Base-by-base conservation (phyloP, 2,797 vertebrate species). In the Molossus molossus region DNA sequence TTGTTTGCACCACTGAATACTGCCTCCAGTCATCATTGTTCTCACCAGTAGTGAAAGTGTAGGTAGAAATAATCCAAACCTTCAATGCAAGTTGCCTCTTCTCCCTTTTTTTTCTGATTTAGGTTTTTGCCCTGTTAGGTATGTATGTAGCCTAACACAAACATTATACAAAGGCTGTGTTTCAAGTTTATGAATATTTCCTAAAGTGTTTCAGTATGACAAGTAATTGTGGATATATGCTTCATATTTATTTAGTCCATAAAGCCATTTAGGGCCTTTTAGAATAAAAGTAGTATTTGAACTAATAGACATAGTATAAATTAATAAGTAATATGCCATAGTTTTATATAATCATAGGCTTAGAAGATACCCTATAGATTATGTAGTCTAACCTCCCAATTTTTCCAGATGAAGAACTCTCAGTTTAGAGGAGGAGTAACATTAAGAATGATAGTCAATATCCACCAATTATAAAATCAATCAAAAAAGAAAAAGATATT, bases 401-500 rank as follows among this genome's bases (percentile, higher is more conserved):
- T 87, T 90, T 93, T 75, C 25, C 85, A 96, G n/a, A 86, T 37
- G 33, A 91, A 83, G 4, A 65, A 53, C 12, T 83, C 20, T 84
- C 10, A 58, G 10, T 18, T 97, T 96, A 86, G 25, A 64, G 11
- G 25, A 64, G 11, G 21, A 73, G 17, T 45, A 57, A 72, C 40
- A 57, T 53, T 90, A 91, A 91, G 29, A 86, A 79, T 0, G 92
- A 91, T 40, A 80, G 27, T 55, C n/a, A 86, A 76, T 64, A n/a
- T 18, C 57, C 23, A 72, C 8, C 82, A 58, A 55, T 72, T 27
- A 84, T 67, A 94, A 81, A 72, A 53, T 79, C 9, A 80, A 69
- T 73, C 21, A 69, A 95, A 92, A 93, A 25, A 93, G 23, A 40
- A 93, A 89, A 84, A 82, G 33, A 29, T 67, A 37, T 17, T 72